Base-by-base conservation (phyloP, 2,113 vertebrate genomes). In the Lampris megalopsis region DNA sequence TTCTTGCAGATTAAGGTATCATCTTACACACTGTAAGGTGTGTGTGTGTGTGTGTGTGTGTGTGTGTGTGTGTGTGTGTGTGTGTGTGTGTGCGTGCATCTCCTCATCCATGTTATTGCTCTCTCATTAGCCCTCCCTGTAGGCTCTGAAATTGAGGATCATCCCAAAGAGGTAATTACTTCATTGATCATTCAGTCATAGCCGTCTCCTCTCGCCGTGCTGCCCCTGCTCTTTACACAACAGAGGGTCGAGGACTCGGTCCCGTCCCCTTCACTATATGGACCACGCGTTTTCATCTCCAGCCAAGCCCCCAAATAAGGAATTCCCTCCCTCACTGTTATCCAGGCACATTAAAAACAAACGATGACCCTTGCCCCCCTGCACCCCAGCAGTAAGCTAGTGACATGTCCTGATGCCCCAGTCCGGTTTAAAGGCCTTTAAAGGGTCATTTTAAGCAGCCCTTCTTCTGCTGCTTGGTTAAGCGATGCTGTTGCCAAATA, bases 121-220 rank as follows among this genome's bases (percentile, higher is more conserved):
- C 1, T 42, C 42, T 77, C 49, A 50, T 69, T 83, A 80, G 57
- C 61, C 66, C 50, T 6, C 45, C 50, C 58, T 42, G 9, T 43
- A 59, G 41, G 50, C 4, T 63, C 9, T 42, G 41, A 48, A 4
- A 62, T 6, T 59, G 53, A 75, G 63, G 56, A 49, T 72, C 70
- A 62, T 75, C 61, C 43, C 74, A 49, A 63, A 43, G 63, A 58
- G 50, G 61, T 76, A 80, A 89, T 88, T 80, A 80, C 78, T 42
- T 6, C 80, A 88, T 80, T 68, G 85, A 89, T 84, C 68, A 68
- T 50, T 6, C 6, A 72, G 47, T 66, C 59, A 67, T 79, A 57
- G 36, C n/a, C 9, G 47, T 77, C 69, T 58, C 10, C 47, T n/a
- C 56, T 41, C 53, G 8, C 43, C 38, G 4, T 42, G 3, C 2